A percentile compares a stretch with the other conserved stretches of the same genome.
Evolutionary conservation across 2,888 invertebrate genomes (phyloP).

Genomic region (Stenolophus ochropezus): DNA sequence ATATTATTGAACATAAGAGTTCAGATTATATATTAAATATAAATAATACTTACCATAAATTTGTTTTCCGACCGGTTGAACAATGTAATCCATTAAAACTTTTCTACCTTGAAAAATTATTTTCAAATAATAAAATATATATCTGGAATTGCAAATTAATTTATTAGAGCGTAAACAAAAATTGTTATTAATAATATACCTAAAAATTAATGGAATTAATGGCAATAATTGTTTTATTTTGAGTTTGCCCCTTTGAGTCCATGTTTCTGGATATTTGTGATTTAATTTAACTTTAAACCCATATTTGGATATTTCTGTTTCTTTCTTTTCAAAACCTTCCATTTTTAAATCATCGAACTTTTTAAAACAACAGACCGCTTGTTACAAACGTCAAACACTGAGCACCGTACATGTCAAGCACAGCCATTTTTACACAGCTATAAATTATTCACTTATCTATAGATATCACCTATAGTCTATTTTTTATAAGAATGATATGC

Average conservation of each 20-base stretch:
- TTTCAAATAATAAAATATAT: constrained; percentile 82
- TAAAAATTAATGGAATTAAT: constrained; percentile 82
- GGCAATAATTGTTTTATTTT: constrained; percentile 81
- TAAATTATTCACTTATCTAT: not conserved
- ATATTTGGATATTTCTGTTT: constrained; percentile 75
- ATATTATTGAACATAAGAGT: no score
- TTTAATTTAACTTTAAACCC: constrained; percentile 85
- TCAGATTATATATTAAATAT: constrained; percentile 5
- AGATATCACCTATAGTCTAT: not conserved
- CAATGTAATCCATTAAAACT: constrained; percentile 88
- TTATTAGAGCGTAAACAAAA: constrained; percentile 48
- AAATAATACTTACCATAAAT: constrained; percentile 83
- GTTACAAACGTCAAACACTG: constrained; percentile 1
- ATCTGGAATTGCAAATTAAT: constrained; percentile 75
- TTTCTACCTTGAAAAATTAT: constrained; percentile 79
- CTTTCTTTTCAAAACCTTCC: constrained; percentile 24
- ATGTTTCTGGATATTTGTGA: constrained; percentile 84
- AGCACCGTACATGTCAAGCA: constrained; percentile 10
- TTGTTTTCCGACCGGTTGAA: constrained; percentile 82
- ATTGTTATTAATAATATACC: constrained; percentile 73
- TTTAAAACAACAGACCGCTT: not conserved
- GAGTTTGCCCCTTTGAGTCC: constrained; percentile 80
- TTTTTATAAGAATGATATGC: no score
- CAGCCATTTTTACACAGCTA: constrained; percentile 24
- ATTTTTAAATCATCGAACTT: not conserved